Evolutionary conservation across 2,797 vertebrate species (phyloP), one percentile per base, ranked within the genome.

Genomic region (Pseudochromis fuscus): DNA sequence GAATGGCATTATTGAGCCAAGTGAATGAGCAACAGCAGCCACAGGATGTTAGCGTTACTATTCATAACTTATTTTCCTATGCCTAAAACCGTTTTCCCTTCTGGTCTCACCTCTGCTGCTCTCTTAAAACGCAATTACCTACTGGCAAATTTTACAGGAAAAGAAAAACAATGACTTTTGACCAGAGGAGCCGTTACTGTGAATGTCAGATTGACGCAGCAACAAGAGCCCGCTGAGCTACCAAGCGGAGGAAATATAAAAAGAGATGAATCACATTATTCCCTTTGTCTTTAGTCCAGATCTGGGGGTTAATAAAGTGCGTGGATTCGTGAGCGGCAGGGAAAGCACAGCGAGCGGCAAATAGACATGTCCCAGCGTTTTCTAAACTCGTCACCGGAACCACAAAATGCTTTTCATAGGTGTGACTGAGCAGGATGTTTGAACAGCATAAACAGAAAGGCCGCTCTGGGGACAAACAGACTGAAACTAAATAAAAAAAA

Each of bases 21-120:
- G 85, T 72, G 83, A 87, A 91, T 89, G 90, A 92, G 90, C 85
- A 91, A 90, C 84, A 88, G 87, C 90, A 89, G 89, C 86, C 88
- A 88, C 91, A 91, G 90, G 89, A 92, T 90, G 91, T 90, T 89
- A 89, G 72, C 77, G 84, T 89, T 88, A 82, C 89, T 92, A 90
- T 92, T 92, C 89, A 91, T 89, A 91, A 90, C 88, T 87, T 90
- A 88, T 90, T 92, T 91, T 91, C 90, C 88, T 73, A 84, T 63
- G 80, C 81, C 85, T 73, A 85, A 85, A 91, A 92, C 77, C 57
- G 57, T 88, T 91, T 90, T 90, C 84, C 87, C 85, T 86, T 82
- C 88, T 87, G 86, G 61, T 89, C 83, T 91, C 90, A 92, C 91
- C 88, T 93, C 88, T 84, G 79, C 74, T 58, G 81, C 82, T 78